Base-by-base conservation (phyloP, 2,888 invertebrate genomes). In the Cyrtodaria siliqua region DNA sequence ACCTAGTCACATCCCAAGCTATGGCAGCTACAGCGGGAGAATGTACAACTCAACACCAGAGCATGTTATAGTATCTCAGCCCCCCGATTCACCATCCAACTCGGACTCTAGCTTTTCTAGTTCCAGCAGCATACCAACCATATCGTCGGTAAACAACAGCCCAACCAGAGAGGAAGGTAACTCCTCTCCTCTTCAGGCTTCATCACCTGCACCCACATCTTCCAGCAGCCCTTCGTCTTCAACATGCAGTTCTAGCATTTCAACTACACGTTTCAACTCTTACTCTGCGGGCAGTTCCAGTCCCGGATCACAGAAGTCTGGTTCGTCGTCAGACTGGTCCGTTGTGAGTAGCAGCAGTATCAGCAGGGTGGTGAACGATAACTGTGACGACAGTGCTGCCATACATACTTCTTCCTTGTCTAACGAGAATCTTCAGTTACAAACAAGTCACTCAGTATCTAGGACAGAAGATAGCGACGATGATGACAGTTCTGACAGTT, bases 11-110 rank as follows among this genome's bases (percentile, higher is more conserved):
- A 33, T 33, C 4, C 33, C 33, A 8, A 33, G 33, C 12, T n/a
- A n/a, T n/a, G n/a, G n/a, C n/a, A 33, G 12, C 33, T 8, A 33
- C 12, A 12, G 12, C 33, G 33, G 12, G 33, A 33, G 33, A 33
- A 33, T 33, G 33, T 33, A 33, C 33, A 33, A 33, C 12, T 33
- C 33, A 33, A 44, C 44, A 44, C 20, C 12, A 2, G 57, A 56
- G 6, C 78, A 78, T 64, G 66, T 72, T 12, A 73, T 78, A 24
- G 60, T 72, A 14, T 60, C 72, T 6, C 64, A 72, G 47, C 78
- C 78, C 1, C 78, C 78, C 9, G 72, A 63, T 18, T 78, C 78
- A 0, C 78, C 70, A 4, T 62, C 70, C 2, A 40, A 63, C 0
- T 73, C 78, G 1, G 60, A 69, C 50, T 56, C 68, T 1, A 56